phyloP scores from a whole-genome alignment of 1,140 invertebrate species.

The Lanistes nyassanus region DNA sequence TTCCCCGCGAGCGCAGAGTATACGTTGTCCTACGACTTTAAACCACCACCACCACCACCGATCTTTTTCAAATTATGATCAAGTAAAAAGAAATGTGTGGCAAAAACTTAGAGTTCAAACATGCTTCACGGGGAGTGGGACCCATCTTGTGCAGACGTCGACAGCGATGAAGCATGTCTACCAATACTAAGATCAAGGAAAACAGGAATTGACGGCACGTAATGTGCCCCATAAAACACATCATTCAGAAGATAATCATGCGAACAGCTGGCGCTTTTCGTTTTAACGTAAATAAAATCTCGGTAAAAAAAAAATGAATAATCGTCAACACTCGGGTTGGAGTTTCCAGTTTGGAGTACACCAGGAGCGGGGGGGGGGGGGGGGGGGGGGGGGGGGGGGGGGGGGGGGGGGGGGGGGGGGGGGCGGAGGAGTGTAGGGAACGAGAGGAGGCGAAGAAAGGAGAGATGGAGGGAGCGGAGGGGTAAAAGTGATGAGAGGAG shows the following conservation, averaged over 20 bases:
- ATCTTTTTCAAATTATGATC: too few relatives aligned
- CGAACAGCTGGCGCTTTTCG: neutral
- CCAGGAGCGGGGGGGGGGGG: neutral
- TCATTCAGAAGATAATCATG: neutral
- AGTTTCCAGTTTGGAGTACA: neutral
- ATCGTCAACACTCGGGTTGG: neutral
- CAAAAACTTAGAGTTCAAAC: too few relatives aligned
- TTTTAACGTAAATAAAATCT: too few relatives aligned
- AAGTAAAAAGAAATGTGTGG: too few relatives aligned
- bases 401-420: neutral
- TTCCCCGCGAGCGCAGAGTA: too few relatives aligned
- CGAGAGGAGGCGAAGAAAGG: neutral
- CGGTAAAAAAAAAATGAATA: too few relatives aligned
- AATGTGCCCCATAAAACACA: neutral
- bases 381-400: neutral
- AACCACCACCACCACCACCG: too few relatives aligned
- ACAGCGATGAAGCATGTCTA: too few relatives aligned
- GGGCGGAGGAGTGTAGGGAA: neutral
- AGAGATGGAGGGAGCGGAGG: neutral
- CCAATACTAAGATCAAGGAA: neutral
- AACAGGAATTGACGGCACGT: neutral
- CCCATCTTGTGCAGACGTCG: too few relatives aligned
- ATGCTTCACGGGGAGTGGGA: too few relatives aligned
- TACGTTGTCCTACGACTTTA: too few relatives aligned
- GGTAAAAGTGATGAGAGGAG: neutral